Evolutionary conservation across 1,140 invertebrate genomes (phyloP), one percentile per base, ranked within the genome.

Genomic region (Drosophila pectinifera): DNA sequence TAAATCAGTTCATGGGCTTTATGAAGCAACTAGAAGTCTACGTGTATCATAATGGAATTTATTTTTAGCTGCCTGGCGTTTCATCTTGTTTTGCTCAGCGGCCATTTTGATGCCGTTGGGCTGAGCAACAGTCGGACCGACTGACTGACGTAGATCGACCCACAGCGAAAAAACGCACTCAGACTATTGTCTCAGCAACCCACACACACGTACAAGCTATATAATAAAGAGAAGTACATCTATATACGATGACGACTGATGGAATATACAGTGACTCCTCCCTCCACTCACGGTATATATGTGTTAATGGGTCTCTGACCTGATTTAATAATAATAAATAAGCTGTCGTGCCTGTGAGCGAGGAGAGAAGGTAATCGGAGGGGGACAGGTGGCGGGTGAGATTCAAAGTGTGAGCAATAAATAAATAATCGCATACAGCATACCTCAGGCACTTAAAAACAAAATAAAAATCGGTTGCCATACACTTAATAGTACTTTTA

Each of bases 271-370:
- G 43, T 11, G 38, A 34, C 31, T 6, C 20, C 22, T 22, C 24
- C n/a, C n/a, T 16, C 26, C 2, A 16, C 16, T 51, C 46, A 53
- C 28, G 62, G n/a, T 57, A 39, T 72, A 83, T 90, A 53, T 90
- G 86, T 90, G 86, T 90, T 90, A 90, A 90, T 90, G 86, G 86
- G 86, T 90, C 86, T 90, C 86, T 90, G 86, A 90, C 86, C 86
- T 90, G 86, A 90, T 90, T 90, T 89, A 90, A 90, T 85, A 90
- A 90, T 88, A 90, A 90, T 83, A 89, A 90, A 89, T 90, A 90
- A 73, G 61, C 62, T 72, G 64, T 68, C 58, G 31, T 43, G 64
- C 48, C n/a, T 63, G 61, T 56, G 68, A 57, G 65, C 18, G 13
- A 55, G 59, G 64, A 65, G 59, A 65, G 43, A 62, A 26, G 6